A percentile compares a stretch with the other conserved stretches of the same genome.
These are phyloP conservation scores for Bombus confusus DNA, from an alignment of 1,140 invertebrate genomes.

Conservation along the genomic window DNA sequence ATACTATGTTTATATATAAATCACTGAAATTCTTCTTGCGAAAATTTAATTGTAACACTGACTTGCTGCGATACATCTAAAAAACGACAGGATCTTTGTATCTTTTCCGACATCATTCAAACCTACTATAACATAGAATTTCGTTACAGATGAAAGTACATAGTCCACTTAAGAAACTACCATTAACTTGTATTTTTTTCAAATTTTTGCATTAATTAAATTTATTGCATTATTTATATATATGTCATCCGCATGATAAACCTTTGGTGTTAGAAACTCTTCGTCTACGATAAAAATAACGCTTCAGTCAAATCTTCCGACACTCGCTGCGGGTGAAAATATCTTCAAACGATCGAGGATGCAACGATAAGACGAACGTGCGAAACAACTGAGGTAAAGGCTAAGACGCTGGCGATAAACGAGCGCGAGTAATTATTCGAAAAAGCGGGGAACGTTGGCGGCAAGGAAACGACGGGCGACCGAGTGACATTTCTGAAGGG, in stretches of 20 bases:
- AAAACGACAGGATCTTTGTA: background rate
- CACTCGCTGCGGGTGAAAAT: background rate
- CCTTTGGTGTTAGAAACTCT: background rate
- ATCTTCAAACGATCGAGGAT: background rate
- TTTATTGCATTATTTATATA: background rate
- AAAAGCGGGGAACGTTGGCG: background rate
- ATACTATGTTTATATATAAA: background rate
- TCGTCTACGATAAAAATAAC: no score
- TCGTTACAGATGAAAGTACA: background rate
- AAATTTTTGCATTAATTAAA: no score
- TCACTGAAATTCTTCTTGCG: no score
- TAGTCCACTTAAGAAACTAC: no score
- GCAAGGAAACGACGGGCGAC: background rate
- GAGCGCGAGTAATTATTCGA: conserved; percentile 13
- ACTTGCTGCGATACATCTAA: no score
- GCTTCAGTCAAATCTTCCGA: no score
- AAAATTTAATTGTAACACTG: no score
- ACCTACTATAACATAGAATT: background rate
- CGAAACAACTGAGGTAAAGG: background rate
- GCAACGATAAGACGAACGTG: background rate
- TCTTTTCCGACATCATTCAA: background rate
- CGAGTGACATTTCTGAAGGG: conserved; percentile 56
- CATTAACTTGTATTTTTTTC: no score
- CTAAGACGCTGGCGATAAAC: background rate
- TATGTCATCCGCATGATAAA: background rate